Percentiles rank a stretch among this genome's conserved stretches.
Evolutionary conservation across 2,113 vertebrate species (phyloP).

Genomic region (Thalassoma bifasciatum): DNA sequence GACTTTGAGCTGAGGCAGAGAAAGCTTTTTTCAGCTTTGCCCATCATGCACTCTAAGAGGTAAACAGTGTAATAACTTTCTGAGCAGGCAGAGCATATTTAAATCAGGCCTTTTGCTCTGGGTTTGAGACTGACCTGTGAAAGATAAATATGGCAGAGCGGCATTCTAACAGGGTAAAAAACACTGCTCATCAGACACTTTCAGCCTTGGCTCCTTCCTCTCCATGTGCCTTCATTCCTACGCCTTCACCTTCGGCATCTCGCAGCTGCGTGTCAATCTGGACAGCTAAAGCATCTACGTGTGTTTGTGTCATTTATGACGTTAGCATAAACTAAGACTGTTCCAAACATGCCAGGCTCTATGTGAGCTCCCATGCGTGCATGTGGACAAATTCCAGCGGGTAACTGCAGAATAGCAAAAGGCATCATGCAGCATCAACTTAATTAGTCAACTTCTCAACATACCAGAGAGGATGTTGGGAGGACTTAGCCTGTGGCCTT

Average conservation of each 20-base stretch:
- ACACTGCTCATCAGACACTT: slow-evolving; percentile 11
- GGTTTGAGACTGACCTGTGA: slow-evolving; percentile 26
- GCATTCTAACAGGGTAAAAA: slow-evolving; percentile 36
- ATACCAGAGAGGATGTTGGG: not conserved
- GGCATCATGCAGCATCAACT: not conserved
- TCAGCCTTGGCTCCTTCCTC: slow-evolving; percentile 7
- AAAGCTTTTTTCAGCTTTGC: not conserved
- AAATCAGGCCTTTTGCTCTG: slow-evolving; percentile 12
- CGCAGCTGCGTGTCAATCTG: slow-evolving; percentile 59
- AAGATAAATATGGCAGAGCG: slow-evolving; percentile 37
- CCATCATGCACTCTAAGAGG: slow-evolving; percentile 1
- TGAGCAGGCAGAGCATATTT: slow-evolving; percentile 41
- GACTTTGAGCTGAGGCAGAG: not conserved
- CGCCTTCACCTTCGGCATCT: slow-evolving; percentile 47
- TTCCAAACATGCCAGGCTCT: slow-evolving; percentile 27
- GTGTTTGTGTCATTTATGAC: slow-evolving; percentile 12
- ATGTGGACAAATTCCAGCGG: slow-evolving; percentile 9
- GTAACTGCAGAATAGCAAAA: slow-evolving; percentile 7
- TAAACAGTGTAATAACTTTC: slow-evolving; percentile 8
- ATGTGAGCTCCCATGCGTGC: slow-evolving; percentile 25
- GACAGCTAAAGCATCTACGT: not conserved
- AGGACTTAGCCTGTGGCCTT: not conserved
- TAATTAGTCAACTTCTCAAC: not conserved
- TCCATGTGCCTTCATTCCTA: slow-evolving; percentile 40
- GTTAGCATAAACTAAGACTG: slow-evolving; percentile 6